phyloP scores from a whole-genome alignment of 92 coral and sea anemone genomes.

The Porites cylindrica region DNA sequence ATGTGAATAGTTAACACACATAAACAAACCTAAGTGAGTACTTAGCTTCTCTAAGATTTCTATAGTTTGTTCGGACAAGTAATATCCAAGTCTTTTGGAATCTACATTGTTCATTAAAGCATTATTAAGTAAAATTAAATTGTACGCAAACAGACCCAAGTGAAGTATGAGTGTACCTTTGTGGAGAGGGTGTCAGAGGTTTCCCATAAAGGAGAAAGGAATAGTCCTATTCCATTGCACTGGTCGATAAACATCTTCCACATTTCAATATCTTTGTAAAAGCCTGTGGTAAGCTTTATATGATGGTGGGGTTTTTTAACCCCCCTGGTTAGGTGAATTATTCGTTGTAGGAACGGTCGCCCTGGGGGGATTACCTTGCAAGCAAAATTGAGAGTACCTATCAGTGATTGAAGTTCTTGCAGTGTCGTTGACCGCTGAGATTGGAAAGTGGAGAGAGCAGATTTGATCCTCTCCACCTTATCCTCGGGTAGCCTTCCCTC shows the following conservation, averaged over 20 bases:
- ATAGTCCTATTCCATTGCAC: conserved; percentile 66
- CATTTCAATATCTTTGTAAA: conserved; percentile 61
- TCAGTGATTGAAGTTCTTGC: too few species aligned
- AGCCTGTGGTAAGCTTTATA: conserved; percentile 38
- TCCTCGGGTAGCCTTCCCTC: background rate
- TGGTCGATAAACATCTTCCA: conserved; percentile 15
- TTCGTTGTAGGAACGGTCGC: conserved; percentile 20
- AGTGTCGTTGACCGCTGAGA: too few species aligned
- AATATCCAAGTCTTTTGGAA: background rate
- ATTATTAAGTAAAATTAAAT: background rate
- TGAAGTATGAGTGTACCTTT: background rate
- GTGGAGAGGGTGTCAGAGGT: conserved; percentile 11
- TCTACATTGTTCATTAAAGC: conserved; percentile 16
- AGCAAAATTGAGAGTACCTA: too few species aligned
- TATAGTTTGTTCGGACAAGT: background rate
- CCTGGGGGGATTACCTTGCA: too few species aligned
- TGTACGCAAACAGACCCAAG: background rate
- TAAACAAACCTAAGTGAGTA: background rate
- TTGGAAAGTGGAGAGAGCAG: background rate
- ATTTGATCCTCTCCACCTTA: conserved; percentile 39
- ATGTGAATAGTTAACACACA: conserved; percentile 2
- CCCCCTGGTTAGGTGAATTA: conserved; percentile 39
- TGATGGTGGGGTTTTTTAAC: conserved; percentile 36
- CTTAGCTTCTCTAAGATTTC: background rate
- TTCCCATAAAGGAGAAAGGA: conserved; percentile 38